These are phyloP conservation scores for Trichogramma pretiosum DNA, from an alignment of 1,140 invertebrate species.

Conservation along the genomic window DNA sequence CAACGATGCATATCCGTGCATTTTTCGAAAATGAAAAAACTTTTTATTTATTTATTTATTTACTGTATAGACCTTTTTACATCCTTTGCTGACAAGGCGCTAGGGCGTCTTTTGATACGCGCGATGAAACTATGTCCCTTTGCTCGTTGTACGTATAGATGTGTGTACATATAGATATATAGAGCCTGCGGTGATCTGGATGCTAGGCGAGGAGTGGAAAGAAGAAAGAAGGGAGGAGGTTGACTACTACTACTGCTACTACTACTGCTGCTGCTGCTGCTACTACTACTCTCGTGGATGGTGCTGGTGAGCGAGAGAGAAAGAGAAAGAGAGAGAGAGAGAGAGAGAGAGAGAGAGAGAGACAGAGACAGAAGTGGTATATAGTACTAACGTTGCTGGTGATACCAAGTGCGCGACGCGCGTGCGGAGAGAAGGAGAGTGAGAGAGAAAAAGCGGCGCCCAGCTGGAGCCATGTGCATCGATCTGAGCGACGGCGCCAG, in stretches of 20 bases:
- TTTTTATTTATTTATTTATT: no score
- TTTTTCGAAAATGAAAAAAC: no score
- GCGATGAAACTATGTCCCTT: no score
- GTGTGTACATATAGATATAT: slow-evolving; percentile 15
- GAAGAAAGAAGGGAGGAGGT: background rate
- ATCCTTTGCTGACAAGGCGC: no score
- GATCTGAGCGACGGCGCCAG: slow-evolving; percentile 47
- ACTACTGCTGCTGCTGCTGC: no score
- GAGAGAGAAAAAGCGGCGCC: slow-evolving; percentile 39
- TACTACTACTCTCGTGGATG: no score
- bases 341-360: background rate
- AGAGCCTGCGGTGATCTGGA: slow-evolving; percentile 9
- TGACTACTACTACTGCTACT: no score
- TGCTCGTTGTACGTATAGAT: no score
- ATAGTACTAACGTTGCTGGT: no score
- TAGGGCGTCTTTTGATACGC: background rate
- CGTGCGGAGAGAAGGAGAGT: slow-evolving; percentile 8
- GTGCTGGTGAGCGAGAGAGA: background rate
- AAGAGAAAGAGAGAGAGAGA: slow-evolving; percentile 6
- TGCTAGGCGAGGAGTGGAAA: background rate
- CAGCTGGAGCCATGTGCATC: slow-evolving; percentile 48
- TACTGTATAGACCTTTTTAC: no score
- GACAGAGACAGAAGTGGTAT: slow-evolving; percentile 8
- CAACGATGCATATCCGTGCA: no score
- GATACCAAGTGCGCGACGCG: no score